Conservation (phyloP, 2,113 vertebrate species). For the Polyodon spathula region DNA sequence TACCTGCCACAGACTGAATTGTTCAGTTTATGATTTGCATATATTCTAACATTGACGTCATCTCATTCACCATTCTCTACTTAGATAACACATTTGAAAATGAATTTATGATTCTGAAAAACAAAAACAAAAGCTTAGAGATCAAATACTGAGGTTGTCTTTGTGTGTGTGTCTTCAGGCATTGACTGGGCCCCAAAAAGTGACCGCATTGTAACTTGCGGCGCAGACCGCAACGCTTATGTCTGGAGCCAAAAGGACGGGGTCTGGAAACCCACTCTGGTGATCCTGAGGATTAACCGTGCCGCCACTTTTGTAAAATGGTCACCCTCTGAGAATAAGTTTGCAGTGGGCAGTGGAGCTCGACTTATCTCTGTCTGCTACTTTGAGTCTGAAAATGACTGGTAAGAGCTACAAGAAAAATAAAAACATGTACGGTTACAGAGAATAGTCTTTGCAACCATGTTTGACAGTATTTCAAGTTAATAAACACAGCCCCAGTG, state of each 20-base stretch:
- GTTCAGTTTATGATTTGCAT: no score
- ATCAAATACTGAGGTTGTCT: background rate
- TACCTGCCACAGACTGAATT: no score
- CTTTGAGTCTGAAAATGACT: conserved; percentile 98
- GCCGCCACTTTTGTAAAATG: conserved; percentile 96
- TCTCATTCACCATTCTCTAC: no score
- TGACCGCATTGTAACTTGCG: conserved; percentile 94
- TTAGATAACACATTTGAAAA: no score
- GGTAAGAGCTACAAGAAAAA: conserved; percentile 54
- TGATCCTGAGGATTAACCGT: conserved; percentile 94
- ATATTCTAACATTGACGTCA: no score
- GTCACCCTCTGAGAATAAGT: conserved; percentile 97
- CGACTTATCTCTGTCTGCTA: conserved; percentile 97
- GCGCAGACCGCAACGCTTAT: conserved; percentile 93
- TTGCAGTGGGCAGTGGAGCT: conserved; percentile 93
- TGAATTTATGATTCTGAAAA: no score
- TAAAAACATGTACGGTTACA: background rate
- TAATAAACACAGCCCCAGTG: no score
- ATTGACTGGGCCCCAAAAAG: conserved; percentile 98
- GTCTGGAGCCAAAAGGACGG: conserved; percentile 98
- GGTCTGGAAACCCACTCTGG: conserved; percentile 92
- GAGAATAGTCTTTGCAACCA: background rate
- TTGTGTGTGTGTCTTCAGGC: conserved; percentile 46
- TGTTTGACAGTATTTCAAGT: no score
- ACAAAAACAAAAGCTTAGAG: no score